These are phyloP conservation scores for Sitta carolinensis DNA, from an alignment of 2,797 vertebrate species.

Conservation along the genomic window DNA sequence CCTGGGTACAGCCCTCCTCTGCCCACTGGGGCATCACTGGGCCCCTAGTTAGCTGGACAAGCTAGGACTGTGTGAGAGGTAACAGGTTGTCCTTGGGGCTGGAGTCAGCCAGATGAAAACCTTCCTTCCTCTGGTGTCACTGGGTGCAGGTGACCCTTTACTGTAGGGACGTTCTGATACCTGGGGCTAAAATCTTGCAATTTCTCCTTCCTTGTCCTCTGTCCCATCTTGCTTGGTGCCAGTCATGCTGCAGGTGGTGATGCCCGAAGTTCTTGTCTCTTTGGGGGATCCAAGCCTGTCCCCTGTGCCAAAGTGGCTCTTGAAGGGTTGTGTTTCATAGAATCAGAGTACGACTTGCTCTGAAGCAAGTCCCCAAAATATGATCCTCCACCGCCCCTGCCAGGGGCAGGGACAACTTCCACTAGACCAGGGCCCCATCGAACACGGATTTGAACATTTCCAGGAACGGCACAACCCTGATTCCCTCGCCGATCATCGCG, in stretches of 20 bases:
- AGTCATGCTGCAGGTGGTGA: accelerated
- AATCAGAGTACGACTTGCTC: neutral
- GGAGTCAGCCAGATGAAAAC: neutral
- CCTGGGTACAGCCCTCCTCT: neutral
- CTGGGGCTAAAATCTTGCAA: neutral
- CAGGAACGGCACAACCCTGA: accelerated
- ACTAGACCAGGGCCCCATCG: neutral
- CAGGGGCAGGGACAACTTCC: neutral
- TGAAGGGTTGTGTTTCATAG: too few species aligned
- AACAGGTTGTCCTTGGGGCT: neutral
- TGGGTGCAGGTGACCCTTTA: accelerated
- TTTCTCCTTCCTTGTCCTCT: neutral
- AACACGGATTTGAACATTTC: neutral
- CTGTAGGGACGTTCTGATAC: neutral
- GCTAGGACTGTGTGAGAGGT: neutral
- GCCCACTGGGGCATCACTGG: neutral
- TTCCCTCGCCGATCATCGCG: accelerated
- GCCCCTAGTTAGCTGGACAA: neutral
- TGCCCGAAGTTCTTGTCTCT: neutral
- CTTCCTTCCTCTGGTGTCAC: neutral
- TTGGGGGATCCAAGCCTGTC: neutral
- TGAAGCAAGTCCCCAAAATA: neutral
- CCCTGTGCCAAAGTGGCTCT: accelerated
- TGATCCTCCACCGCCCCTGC: neutral
- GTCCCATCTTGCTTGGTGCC: neutral